Conservation (phyloP, 2,797 vertebrate species). For the Halcyon chelicuti region DNA sequence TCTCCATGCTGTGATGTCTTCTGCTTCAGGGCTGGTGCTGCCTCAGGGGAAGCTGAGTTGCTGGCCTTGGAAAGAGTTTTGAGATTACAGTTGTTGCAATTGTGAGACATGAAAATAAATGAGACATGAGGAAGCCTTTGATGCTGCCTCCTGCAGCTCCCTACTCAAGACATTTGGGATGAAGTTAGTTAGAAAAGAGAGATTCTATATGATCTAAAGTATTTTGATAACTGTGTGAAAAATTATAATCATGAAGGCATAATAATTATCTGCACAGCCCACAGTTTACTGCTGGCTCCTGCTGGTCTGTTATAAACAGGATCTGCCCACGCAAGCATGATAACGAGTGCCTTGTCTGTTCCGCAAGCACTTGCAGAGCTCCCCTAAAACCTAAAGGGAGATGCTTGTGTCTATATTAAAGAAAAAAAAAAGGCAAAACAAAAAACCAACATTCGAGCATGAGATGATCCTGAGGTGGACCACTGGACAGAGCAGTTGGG, state of each 20-base stretch:
- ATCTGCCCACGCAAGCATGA: not conserved
- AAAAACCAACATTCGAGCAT: not conserved
- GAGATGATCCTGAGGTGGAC: not conserved
- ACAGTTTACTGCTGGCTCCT: not conserved
- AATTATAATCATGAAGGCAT: not conserved
- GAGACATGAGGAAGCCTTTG: constrained; percentile 30
- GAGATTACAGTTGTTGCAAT: not conserved
- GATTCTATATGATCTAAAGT: constrained; percentile 24
- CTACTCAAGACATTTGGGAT: not conserved
- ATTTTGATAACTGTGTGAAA: constrained; percentile 37
- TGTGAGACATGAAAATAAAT: not conserved
- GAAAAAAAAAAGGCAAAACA: not conserved
- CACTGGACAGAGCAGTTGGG: not conserved
- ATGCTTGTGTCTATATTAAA: not conserved
- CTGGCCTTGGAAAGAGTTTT: not conserved
- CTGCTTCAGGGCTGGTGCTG: not conserved
- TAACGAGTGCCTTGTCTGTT: not conserved
- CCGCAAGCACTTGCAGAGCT: not conserved
- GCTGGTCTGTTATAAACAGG: constrained; percentile 10
- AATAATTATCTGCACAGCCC: not conserved
- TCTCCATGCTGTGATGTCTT: not conserved
- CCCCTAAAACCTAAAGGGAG: not conserved
- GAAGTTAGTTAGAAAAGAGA: constrained; percentile 21
- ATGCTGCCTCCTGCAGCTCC: constrained; percentile 36
- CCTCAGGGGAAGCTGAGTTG: not conserved